Conservation (phyloP, 2,113 vertebrate genomes). For the Sander vitreus region DNA sequence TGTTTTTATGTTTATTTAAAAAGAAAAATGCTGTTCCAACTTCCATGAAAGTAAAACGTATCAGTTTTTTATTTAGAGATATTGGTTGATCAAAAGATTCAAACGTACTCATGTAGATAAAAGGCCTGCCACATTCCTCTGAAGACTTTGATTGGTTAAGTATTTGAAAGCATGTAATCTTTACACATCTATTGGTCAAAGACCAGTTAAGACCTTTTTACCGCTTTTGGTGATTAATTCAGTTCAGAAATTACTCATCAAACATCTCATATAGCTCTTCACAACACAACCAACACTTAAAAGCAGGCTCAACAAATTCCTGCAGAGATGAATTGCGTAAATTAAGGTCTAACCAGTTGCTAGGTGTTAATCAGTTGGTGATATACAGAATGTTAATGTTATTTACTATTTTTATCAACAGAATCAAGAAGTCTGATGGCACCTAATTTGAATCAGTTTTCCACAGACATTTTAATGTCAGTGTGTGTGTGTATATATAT, state of each 20-base stretch:
- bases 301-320: constrained; percentile 20
- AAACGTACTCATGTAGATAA: not conserved
- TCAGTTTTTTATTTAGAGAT: not conserved
- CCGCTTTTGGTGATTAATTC: not conserved
- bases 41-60: not conserved
- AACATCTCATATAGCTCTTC: not conserved
- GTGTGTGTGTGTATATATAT: no score
- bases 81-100: not conserved
- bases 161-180: constrained; percentile 18
- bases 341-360: constrained; percentile 21
- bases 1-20: not conserved
- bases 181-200: constrained; percentile 26
- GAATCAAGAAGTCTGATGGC: constrained; percentile 26
- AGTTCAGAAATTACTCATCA: not conserved
- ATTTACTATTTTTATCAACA: constrained; percentile 12
- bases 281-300: constrained; percentile 8
- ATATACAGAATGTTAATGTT: constrained; percentile 35
- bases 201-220: constrained; percentile 18
- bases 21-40: not conserved
- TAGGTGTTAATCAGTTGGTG: constrained; percentile 24
- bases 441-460: constrained; percentile 38
- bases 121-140: constrained; percentile 17
- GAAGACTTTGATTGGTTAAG: constrained; percentile 13
- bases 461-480: constrained; percentile 6
- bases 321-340: constrained; percentile 13